Percentiles rank a stretch among this genome's conserved stretches.
phyloP scores from a whole-genome alignment of 1,140 invertebrate genomes.

The Psix sp. region DNA sequence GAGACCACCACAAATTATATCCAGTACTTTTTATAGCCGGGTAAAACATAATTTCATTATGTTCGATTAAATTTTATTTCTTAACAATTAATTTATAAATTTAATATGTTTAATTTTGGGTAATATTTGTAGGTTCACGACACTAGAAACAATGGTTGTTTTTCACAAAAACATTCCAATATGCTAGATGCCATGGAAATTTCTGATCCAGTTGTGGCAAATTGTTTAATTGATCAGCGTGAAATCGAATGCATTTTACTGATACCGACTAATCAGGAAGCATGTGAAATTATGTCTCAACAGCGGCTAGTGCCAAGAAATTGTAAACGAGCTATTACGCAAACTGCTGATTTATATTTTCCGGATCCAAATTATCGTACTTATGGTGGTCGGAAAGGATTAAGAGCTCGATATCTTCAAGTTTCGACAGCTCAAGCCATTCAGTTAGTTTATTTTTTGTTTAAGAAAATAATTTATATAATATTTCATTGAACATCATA shows the following conservation, averaged over 20 bases:
- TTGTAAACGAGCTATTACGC: conserved; percentile 81
- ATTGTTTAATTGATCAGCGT: conserved; percentile 90
- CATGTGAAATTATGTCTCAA: conserved; percentile 80
- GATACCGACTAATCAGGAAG: conserved; percentile 81
- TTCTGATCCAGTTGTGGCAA: conserved; percentile 86
- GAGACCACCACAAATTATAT: conserved; percentile 81
- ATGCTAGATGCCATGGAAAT: conserved; percentile 85
- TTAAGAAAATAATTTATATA: no score
- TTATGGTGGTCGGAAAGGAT: conserved; percentile 74
- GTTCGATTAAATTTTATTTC: no score
- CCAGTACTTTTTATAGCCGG: conserved; percentile 81
- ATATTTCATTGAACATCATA: no score
- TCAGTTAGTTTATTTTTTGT: conserved; percentile 64
- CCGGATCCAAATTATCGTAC: conserved; percentile 83
- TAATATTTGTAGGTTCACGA: conserved; percentile 80
- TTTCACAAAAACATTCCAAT: conserved; percentile 75
- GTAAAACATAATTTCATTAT: conserved; percentile 61
- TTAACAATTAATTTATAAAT: conserved; percentile 1
- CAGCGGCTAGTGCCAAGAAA: conserved; percentile 81
- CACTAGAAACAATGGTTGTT: conserved; percentile 78
- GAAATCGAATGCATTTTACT: conserved; percentile 83
- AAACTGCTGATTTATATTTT: conserved; percentile 80
- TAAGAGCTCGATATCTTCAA: conserved; percentile 79
- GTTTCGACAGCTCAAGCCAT: conserved; percentile 81
- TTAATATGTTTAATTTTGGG: no score